Conservation (phyloP, 2,888 invertebrate species). For the Pantelozetes paolii region DNA sequence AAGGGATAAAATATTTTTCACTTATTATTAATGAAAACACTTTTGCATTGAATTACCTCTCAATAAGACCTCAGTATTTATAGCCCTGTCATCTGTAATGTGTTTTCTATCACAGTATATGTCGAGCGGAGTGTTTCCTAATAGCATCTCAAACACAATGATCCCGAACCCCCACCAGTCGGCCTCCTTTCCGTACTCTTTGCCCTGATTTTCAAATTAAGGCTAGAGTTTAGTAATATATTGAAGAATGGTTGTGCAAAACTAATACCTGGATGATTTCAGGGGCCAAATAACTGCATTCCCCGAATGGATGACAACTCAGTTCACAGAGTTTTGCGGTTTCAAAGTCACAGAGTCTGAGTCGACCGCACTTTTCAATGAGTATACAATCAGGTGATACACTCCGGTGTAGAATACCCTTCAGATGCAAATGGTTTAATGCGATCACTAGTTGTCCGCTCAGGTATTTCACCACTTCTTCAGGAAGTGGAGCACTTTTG, state of each 20-base stretch:
- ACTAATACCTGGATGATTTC: conserved; percentile 28
- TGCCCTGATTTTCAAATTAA: background rate
- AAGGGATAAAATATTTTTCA: background rate
- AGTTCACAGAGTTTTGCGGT: background rate
- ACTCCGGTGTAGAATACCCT: conserved; percentile 19
- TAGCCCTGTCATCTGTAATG: background rate
- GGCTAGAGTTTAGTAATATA: too few relatives aligned
- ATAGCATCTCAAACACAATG: conserved; percentile 30
- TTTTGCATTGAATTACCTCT: conserved; percentile 4
- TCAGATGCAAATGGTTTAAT: conserved; percentile 2
- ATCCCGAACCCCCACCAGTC: conserved; percentile 38
- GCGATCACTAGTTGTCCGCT: conserved; percentile 18
- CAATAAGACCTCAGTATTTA: conserved; percentile 18
- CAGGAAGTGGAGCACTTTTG: conserved; percentile 33
- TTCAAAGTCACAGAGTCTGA: conserved; percentile 30
- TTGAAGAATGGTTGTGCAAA: too few relatives aligned
- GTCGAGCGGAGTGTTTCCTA: conserved; percentile 19
- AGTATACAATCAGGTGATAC: conserved; percentile 31
- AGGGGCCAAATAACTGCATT: conserved; percentile 33
- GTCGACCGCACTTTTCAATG: conserved; percentile 29
- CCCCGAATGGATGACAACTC: background rate
- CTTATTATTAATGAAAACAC: background rate
- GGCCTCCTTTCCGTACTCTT: conserved; percentile 35
- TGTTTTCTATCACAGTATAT: conserved; percentile 35
- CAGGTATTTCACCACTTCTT: conserved; percentile 32